These are phyloP conservation scores for Hydrophis major DNA, from an alignment of 2,797 vertebrate genomes.

Conservation along the genomic window DNA sequence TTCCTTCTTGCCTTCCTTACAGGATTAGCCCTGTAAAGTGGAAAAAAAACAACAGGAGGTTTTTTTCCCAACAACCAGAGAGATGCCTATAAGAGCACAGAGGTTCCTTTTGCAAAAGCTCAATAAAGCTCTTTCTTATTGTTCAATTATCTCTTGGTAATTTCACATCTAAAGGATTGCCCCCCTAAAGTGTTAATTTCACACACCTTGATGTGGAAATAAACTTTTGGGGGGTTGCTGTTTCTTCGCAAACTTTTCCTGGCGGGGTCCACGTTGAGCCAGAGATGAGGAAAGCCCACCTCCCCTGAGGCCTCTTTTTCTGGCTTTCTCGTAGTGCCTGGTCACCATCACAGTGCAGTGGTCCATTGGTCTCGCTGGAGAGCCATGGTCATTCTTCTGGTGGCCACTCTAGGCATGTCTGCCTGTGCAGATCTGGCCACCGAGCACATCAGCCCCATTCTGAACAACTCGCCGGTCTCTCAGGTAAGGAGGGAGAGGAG, in stretches of 20 bases:
- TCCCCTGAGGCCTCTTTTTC: neutral
- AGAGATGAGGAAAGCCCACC: neutral
- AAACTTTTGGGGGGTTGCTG: neutral
- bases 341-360: conserved; percentile 69
- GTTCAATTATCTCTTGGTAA: no score
- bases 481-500: conserved; percentile 70
- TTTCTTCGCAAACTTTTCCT: neutral
- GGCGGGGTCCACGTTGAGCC: neutral
- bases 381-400: conserved; percentile 77
- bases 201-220: neutral
- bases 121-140: no score
- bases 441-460: conserved; percentile 87
- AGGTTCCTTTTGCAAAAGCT: no score
- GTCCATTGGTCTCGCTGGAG: conserved; percentile 83
- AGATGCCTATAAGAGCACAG: no score
- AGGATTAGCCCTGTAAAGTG: no score
- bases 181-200: no score
- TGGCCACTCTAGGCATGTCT: conserved; percentile 83
- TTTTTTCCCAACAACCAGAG: no score
- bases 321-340: conserved; percentile 45
- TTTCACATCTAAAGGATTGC: no score
- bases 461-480: conserved; percentile 80
- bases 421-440: conserved; percentile 87
- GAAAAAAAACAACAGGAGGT: no score
- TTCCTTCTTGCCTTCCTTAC: no score